Evolutionary conservation across 2,888 invertebrate species (phyloP), one percentile per base, ranked within the genome.

Genomic region (Ceramica pisi): DNA sequence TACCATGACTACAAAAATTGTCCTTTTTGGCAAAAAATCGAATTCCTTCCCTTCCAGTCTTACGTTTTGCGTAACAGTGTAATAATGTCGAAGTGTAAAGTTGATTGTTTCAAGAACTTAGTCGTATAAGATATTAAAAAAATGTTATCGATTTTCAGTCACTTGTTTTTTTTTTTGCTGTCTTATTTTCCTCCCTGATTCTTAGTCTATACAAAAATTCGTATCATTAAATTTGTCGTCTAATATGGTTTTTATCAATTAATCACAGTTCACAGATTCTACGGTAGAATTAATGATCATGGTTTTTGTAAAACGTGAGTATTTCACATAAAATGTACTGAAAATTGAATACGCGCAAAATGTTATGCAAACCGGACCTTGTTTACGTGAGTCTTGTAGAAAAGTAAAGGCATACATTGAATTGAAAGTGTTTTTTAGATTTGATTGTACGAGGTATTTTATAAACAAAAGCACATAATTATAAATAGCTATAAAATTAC

Each of bases 81-180:
- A 50, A 79, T 46, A 46, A 67, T 76, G 31, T 63, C 6, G 21
- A 62, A 57, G 26, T 71, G 59, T 65, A 63, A 51, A 59, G 56
- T 57, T 44, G 55, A 63, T 75, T 74, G 73, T 77, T 73, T 69
- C 74, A 75, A 80, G 74, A 78, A 69, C 75, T 76, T 81, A 65
- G 67, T 80, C 41, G 55, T 68, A 46, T 81, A 71, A 74, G 56
- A 60, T 68, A 66, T 63, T 55, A 67, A 51, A 53, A 53, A 75
- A 74, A 53, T 80, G 68, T 81, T 59, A 76, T 68, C 55, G 66
- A 72, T 81, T 83, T 81, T 76, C 71, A 72, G 79, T 83, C 55
- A 56, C 26, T 56, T 65, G n/a, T 63, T 44, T 64, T 57, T 41
- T 26, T 14, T 21, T 6, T 23, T 7, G 31, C 16, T 9, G 41